Conservation (phyloP, 2,888 invertebrate genomes). For the Amphipoea oculea region DNA sequence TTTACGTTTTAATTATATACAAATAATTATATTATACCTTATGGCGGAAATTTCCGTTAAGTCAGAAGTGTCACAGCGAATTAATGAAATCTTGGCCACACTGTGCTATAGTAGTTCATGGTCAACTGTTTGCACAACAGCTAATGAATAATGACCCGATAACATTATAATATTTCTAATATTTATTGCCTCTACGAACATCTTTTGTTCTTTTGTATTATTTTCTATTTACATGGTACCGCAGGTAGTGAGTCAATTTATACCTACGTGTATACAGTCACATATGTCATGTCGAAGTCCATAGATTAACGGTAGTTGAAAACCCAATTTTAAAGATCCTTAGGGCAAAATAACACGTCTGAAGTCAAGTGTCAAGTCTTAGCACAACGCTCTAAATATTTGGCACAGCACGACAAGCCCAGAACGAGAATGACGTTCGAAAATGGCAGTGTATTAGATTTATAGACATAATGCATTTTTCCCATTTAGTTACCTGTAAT, state of each 20-base stretch:
- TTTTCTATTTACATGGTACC: conserved; percentile 6
- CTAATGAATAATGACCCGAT: conserved; percentile 63
- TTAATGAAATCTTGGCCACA: conserved; percentile 69
- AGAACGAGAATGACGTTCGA: background rate
- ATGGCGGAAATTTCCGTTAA: conserved; percentile 72
- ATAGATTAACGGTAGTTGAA: background rate
- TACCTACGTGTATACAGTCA: background rate
- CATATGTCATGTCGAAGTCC: conserved; percentile 3
- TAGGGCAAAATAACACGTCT: conserved; percentile 15
- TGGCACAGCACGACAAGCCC: background rate
- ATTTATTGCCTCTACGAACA: conserved; percentile 36
- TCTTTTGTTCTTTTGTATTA: conserved; percentile 33
- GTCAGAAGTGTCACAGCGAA: conserved; percentile 69
- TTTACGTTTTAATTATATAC: conserved; percentile 25
- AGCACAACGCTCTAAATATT: conserved; percentile 13
- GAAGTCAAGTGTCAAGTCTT: conserved; percentile 5
- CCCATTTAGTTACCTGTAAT: background rate
- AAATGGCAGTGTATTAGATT: background rate
- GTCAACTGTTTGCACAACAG: conserved; percentile 71
- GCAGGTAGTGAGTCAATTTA: background rate
- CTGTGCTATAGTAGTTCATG: conserved; percentile 69
- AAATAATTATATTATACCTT: conserved; percentile 43
- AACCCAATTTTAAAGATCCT: background rate
- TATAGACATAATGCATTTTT: background rate
- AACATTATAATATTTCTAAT: conserved; percentile 57